Evolutionary conservation across 2,113 vertebrate genomes (phyloP).

Genomic region (Poicephalus gulielmi): DNA sequence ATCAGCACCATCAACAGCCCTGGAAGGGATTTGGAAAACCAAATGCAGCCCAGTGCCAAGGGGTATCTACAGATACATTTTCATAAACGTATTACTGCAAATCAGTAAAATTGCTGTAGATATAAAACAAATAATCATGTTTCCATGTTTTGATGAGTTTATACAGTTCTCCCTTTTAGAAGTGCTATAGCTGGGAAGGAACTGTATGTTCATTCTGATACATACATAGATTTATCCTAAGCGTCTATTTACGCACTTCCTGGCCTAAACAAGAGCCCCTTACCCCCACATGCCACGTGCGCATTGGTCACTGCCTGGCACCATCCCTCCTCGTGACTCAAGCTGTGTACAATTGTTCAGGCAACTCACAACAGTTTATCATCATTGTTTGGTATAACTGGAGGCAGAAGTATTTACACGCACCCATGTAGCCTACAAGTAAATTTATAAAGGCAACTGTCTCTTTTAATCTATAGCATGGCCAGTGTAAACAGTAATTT

Average conservation of each 20-base stretch:
- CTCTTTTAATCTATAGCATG: slow-evolving; percentile 81
- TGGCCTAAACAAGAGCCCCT: slow-evolving; percentile 63
- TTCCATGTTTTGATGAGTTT: slow-evolving; percentile 39
- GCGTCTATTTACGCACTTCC: slow-evolving; percentile 67
- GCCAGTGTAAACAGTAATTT: slow-evolving; percentile 78
- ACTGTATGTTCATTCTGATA: slow-evolving; percentile 49
- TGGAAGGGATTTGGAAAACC: neutral
- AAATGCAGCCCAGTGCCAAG: slow-evolving; percentile 2
- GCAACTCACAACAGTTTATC: slow-evolving; percentile 76
- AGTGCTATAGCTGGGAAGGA: slow-evolving; percentile 70
- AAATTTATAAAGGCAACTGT: slow-evolving; percentile 85
- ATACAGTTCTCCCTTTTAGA: slow-evolving; percentile 25
- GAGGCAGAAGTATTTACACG: slow-evolving; percentile 84
- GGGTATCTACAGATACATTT: neutral
- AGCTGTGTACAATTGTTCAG: slow-evolving; percentile 62
- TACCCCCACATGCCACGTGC: neutral
- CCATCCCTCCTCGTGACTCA: slow-evolving; percentile 43
- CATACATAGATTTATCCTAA: slow-evolving; percentile 48
- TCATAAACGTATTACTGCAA: neutral
- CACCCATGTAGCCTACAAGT: slow-evolving; percentile 58
- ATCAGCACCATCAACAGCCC: neutral
- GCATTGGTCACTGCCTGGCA: neutral
- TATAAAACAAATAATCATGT: neutral
- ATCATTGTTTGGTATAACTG: slow-evolving; percentile 83
- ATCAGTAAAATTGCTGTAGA: slow-evolving; percentile 56